Percentiles rank a stretch among this genome's conserved stretches.
Evolutionary conservation across 2,888 invertebrate species (phyloP).

Genomic region (Chrysolina haemoptera): DNA sequence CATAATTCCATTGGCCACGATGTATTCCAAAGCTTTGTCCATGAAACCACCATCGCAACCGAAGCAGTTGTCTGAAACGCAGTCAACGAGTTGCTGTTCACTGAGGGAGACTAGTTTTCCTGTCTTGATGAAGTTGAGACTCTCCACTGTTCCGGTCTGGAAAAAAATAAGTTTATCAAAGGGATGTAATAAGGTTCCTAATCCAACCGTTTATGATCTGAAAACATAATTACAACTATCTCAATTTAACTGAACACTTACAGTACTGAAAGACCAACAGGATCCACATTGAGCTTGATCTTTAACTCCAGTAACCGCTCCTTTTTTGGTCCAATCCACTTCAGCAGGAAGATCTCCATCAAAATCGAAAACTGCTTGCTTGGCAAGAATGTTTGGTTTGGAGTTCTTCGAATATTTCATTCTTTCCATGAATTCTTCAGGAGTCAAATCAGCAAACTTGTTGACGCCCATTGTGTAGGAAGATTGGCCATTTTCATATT

Average conservation of each 20-base stretch:
- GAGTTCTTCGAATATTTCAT: not conserved
- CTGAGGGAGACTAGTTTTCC: constrained; percentile 86
- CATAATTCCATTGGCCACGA: constrained; percentile 86
- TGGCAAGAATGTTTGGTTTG: not conserved
- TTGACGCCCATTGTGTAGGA: constrained; percentile 17
- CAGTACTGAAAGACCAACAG: constrained; percentile 15
- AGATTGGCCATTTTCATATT: constrained; percentile 16
- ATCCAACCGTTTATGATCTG: too few relatives aligned
- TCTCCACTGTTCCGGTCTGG: constrained; percentile 90
- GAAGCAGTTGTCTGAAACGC: constrained; percentile 85
- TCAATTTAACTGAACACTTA: not conserved
- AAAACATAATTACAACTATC: too few relatives aligned
- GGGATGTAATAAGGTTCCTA: not conserved
- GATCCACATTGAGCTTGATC: constrained; percentile 14
- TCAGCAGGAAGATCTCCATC: not conserved
- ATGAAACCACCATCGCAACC: constrained; percentile 90
- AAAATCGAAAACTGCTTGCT: not conserved
- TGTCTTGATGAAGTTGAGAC: constrained; percentile 86
- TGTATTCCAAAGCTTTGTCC: constrained; percentile 88
- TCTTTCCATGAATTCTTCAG: not conserved
- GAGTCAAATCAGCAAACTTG: constrained; percentile 10
- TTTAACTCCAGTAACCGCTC: constrained; percentile 9
- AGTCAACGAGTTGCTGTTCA: constrained; percentile 93
- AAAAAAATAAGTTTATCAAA: not conserved
- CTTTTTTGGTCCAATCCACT: constrained; percentile 12